A percentile compares a stretch with the other conserved stretches of the same genome.
Evolutionary conservation across 92 coral and sea anemone genomes (phyloP).

Genomic region (Paramuricea clavata): DNA sequence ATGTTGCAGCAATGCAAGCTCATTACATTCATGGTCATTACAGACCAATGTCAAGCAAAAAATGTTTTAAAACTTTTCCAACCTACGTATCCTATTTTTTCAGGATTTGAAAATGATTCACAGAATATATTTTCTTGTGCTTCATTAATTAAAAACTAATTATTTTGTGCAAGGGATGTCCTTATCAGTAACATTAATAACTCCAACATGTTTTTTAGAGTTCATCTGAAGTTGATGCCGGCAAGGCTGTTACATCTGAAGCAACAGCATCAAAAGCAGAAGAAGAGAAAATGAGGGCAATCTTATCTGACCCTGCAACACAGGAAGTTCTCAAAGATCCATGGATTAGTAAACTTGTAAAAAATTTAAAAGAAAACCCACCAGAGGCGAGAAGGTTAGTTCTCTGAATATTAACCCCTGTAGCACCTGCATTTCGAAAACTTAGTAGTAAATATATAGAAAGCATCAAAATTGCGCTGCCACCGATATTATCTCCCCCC

Average conservation of each 20-base stretch:
- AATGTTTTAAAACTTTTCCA: no score
- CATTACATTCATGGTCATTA: no score
- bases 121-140: no score
- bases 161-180: neutral
- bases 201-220: neutral
- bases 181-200: neutral
- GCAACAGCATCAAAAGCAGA: conserved; percentile 75
- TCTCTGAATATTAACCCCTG: no score
- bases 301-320: conserved; percentile 77
- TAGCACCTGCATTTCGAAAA: no score
- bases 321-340: conserved; percentile 74
- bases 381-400: conserved; percentile 67
- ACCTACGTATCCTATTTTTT: no score
- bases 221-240: conserved; percentile 64
- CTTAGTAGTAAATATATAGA: no score
- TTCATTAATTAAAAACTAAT: neutral
- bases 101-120: no score
- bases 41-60: no score
- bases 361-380: conserved; percentile 71
- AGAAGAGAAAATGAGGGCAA: conserved; percentile 74
- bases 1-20: no score
- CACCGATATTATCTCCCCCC: no score
- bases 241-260: conserved; percentile 57
- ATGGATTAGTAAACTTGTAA: conserved; percentile 76
- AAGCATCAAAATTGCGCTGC: no score